Evolutionary conservation across 2,888 invertebrate species (phyloP), one percentile per base, ranked within the genome.

Genomic region (Caenorhabditis plicata): DNA sequence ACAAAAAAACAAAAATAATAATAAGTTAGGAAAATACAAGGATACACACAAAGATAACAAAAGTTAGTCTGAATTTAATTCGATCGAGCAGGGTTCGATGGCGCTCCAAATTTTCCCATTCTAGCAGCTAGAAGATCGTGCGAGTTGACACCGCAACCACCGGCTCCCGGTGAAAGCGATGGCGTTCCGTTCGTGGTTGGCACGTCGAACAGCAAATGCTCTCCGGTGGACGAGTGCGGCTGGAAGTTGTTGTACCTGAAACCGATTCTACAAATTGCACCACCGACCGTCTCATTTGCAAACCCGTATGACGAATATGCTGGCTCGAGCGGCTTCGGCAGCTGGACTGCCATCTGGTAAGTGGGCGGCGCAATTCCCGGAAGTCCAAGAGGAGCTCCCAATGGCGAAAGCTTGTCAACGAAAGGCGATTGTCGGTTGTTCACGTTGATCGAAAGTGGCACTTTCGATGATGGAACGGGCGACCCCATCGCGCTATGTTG

Each of bases 61-160:
- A 8, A 36, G 36, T 27, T 9, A 27, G 29, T 9, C 29, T n/a
- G n/a, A 39, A 19, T n/a, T 49, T 46, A 58, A 22, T 44, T 44
- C n/a, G 40, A 32, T 31, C 63, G 53, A 23, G 57, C 35, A 9
- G 66, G 63, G 32, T 67, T 62, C 13, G 66, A 50, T 2, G 64
- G 64, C 2, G 64, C 64, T 4, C 70, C 70, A 36, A 63, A 70
- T 33, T 64, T 62, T 25, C 69, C 69, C 64, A 64, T 64, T 19
- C 48, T 46, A 32, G 42, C 7, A 26, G 32, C 43, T n/a, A 43
- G 15, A 7, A 43, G 4, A n/a, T 53, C 68, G 43, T 46, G 47
- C 22, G 38, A 55, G 25, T 33, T 47, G 17, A 44, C 56, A 38
- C 41, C 49, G 36, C n/a, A n/a, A n/a, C n/a, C n/a, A n/a, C n/a